A percentile compares a stretch with the other conserved stretches of the same genome.
These are phyloP conservation scores for Ameiurus melas DNA, from an alignment of 2,113 vertebrate species.

Conservation along the genomic window DNA sequence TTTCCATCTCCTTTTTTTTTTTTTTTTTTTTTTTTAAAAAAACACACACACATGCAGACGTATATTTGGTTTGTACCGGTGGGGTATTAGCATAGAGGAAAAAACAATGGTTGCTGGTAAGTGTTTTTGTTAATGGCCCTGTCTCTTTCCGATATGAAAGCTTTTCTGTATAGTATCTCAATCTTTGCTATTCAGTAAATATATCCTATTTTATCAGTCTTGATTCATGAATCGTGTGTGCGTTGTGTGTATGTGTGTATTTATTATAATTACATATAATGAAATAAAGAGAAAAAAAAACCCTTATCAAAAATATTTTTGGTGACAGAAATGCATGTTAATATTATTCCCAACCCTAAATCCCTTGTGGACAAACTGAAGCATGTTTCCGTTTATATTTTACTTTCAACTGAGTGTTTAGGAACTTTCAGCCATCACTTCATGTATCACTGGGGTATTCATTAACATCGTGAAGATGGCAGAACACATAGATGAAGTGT, in stretches of 20 bases:
- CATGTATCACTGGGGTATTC: background rate
- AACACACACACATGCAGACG: slow-evolving; percentile 49
- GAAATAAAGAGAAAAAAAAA: background rate
- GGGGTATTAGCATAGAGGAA: slow-evolving; percentile 30
- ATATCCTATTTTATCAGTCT: too few species aligned
- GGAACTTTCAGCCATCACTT: background rate
- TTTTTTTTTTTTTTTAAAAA: slow-evolving; percentile 37
- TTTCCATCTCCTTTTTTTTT: slow-evolving; percentile 49
- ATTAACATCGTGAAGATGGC: background rate
- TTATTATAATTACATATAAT: too few species aligned
- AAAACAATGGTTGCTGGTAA: slow-evolving; percentile 41
- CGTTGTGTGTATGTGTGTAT: too few species aligned
- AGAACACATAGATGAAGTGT: background rate
- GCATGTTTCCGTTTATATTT: background rate
- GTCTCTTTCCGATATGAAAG: too few species aligned
- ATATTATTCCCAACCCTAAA: background rate
- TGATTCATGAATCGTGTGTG: too few species aligned
- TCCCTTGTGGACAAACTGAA: background rate
- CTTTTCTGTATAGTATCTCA: too few species aligned
- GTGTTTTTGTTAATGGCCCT: slow-evolving; percentile 42
- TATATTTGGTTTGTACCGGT: slow-evolving; percentile 23
- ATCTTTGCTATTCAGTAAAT: too few species aligned
- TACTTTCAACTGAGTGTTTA: background rate
- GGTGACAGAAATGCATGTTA: background rate
- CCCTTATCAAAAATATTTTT: background rate